Conservation (phyloP, 2,888 invertebrate species). For the Marronus borbonicus region DNA sequence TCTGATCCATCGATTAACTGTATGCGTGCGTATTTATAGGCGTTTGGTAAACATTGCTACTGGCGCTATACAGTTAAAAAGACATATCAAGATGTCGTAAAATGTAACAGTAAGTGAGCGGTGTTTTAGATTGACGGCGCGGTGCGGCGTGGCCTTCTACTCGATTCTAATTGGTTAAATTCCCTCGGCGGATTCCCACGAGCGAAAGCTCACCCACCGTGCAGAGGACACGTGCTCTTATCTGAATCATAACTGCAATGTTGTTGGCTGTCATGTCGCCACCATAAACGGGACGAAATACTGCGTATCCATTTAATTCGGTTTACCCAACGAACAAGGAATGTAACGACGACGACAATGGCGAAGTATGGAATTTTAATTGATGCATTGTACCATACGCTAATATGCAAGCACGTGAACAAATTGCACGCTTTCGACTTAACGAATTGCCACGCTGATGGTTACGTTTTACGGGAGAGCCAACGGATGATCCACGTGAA, state of each 20-base stretch:
- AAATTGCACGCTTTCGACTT: slow-evolving; percentile 5
- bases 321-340: slow-evolving; percentile 22
- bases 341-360: slow-evolving; percentile 33
- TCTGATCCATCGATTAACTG: not conserved
- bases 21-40: not conserved
- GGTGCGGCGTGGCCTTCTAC: slow-evolving; percentile 1
- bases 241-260: slow-evolving; percentile 54
- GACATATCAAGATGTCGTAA: slow-evolving; percentile 50
- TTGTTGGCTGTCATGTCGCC: slow-evolving; percentile 51
- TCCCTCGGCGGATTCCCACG: slow-evolving; percentile 63
- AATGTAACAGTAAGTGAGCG: slow-evolving; percentile 48
- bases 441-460: not conserved
- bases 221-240: slow-evolving; percentile 60
- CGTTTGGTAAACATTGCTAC: slow-evolving; percentile 18
- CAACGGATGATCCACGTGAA: slow-evolving; percentile 22
- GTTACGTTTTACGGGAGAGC: not conserved
- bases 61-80: slow-evolving; percentile 38
- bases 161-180: slow-evolving; percentile 53
- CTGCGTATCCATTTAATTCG: slow-evolving; percentile 43
- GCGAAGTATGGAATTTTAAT: slow-evolving; percentile 48
- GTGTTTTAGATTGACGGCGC: slow-evolving; percentile 27
- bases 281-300: slow-evolving; percentile 44
- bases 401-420: slow-evolving; percentile 2
- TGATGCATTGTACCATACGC: slow-evolving; percentile 36
- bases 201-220: slow-evolving; percentile 60